Evolutionary conservation across 2,797 vertebrate species (phyloP).

Genomic region (Pantherophis alleghaniensis): DNA sequence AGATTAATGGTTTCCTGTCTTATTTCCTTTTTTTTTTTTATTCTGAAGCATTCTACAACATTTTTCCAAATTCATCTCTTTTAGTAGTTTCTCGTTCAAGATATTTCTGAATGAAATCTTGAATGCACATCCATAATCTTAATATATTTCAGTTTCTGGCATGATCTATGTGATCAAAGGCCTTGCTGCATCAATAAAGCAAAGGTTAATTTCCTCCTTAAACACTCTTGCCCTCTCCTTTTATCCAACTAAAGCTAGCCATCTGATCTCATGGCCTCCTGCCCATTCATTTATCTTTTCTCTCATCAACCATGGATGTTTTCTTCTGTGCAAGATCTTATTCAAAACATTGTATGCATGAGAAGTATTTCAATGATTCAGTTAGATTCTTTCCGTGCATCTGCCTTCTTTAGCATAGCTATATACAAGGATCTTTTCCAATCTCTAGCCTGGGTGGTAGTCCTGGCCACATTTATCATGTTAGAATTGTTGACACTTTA

Average conservation of each 20-base stretch:
- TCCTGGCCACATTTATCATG: background rate
- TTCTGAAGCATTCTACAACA: background rate
- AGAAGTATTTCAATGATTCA: background rate
- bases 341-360: background rate
- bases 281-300: background rate
- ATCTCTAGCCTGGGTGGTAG: background rate
- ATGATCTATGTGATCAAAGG: background rate
- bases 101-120: background rate
- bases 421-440: background rate
- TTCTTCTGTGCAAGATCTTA: background rate
- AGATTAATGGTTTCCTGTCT: background rate
- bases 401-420: background rate
- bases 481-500: background rate
- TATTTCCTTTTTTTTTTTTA: background rate
- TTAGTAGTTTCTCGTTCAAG: background rate
- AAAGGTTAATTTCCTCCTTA: background rate
- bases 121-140: background rate
- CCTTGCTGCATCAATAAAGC: background rate
- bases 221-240: background rate
- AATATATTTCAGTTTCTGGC: background rate
- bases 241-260: background rate
- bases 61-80: background rate
- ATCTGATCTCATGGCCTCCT: background rate
- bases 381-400: background rate
- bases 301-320: background rate